Evolutionary conservation across 2,888 invertebrate species (phyloP), one percentile per base, ranked within the genome.

Genomic region (Timema cristinae): DNA sequence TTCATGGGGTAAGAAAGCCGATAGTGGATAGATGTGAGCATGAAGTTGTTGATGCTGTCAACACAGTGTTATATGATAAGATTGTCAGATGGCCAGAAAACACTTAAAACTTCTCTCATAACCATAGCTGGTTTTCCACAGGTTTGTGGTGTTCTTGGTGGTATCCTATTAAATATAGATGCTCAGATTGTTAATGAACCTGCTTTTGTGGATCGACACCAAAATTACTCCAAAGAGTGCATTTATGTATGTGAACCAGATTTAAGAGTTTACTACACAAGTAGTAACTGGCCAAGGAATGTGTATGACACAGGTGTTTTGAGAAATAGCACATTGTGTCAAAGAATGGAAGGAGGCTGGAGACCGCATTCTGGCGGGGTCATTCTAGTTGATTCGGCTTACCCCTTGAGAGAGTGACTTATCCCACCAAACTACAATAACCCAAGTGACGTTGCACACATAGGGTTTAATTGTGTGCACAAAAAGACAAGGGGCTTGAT

Each of bases 221-320:
- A 13, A 5, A 63, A 47, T 47, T 48, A 63, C 47, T 15, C 63
- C 13, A 59, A 48, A 63, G 48, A 63, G 6, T 63, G 63, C 63
- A 63, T 63, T 32, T 1, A 8, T 16, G 47, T 63, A 7, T 63
- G 63, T 63, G 47, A 32, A 63, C 47, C 16, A 7, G 47, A 47
- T 48, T 48, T 59, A n/a, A 32, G 32, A 32, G 8, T 13, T 13
- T 59, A 59, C 59, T 59, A 59, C 9, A 32, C 48, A 13, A 32
- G 63, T 32, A 47, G 47, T 47, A 63, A 63, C 63, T 32, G 47
- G 63, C 63, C 63, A 47, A 32, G 63, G 32, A 63, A 48, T 63
- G 63, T 63, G 10, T 2, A 63, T 63, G 63, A 63, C 7, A 6
- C 47, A 63, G 7, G 63, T 16, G 63, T 63, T 63, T 63, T 32